Evolutionary conservation across 2,797 vertebrate species (phyloP).

Genomic region (Lepilemur ruficaudatus): DNA sequence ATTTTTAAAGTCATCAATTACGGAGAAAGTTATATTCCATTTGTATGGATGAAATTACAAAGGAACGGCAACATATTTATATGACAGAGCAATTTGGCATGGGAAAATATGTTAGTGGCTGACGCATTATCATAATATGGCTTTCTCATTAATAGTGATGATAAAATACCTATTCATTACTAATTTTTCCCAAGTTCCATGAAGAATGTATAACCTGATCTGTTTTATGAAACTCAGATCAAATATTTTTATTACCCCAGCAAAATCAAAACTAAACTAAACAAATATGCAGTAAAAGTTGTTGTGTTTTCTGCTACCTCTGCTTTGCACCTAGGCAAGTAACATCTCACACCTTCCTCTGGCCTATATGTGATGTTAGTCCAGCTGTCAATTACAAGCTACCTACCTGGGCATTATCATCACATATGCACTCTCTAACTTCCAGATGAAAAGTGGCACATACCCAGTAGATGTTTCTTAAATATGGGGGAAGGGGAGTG

Average conservation of each 20-base stretch:
- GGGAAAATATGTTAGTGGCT: not conserved
- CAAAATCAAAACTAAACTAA: not conserved
- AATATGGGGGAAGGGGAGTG: not conserved
- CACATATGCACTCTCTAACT: not conserved
- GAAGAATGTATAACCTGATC: not conserved
- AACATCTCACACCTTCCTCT: not conserved
- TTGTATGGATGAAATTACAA: not conserved
- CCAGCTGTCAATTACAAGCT: not conserved
- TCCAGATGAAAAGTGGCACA: not conserved
- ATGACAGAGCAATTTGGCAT: not conserved
- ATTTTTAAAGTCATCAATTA: slow-evolving; percentile 16
- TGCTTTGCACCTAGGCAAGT: not conserved
- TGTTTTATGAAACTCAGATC: not conserved
- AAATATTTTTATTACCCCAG: not conserved
- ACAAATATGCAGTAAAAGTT: not conserved
- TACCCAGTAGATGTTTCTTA: not conserved
- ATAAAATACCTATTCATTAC: not conserved
- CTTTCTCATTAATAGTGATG: not conserved
- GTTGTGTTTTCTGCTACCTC: not conserved
- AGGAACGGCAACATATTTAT: not conserved
- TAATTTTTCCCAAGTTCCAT: not conserved
- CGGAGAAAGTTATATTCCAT: not conserved
- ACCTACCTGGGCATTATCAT: not conserved
- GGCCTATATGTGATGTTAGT: not conserved
- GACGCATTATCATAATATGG: not conserved